Evolutionary conservation across 2,113 vertebrate genomes (phyloP).

Genomic region (Zosterops lateralis): DNA sequence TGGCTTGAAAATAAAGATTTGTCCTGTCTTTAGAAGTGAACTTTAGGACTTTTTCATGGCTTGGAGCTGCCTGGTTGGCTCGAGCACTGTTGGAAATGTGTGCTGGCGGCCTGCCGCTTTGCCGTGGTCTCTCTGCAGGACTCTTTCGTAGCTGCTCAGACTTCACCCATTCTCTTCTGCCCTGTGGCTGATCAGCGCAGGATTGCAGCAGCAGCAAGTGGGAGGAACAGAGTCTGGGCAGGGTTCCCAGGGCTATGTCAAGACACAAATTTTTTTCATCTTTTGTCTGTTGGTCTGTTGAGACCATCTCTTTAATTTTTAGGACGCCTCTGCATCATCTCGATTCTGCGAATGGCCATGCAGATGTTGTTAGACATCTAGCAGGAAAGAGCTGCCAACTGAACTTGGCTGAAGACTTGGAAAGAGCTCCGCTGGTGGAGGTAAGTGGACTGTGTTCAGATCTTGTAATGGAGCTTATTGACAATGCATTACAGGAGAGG

Average conservation of each 20-base stretch:
- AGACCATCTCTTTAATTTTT: not conserved
- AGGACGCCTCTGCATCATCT: conserved; percentile 88
- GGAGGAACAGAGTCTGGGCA: not conserved
- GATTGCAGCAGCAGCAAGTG: not conserved
- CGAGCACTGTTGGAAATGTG: accelerated
- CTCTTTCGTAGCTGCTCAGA: not conserved
- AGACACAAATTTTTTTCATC: not conserved
- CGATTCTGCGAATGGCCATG: conserved; percentile 81
- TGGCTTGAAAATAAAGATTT: not conserved
- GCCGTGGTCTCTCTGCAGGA: not conserved
- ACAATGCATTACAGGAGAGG: not conserved
- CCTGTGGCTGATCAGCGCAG: not conserved
- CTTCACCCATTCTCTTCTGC: not conserved
- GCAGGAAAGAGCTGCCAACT: conserved; percentile 80
- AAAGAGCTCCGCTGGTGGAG: conserved; percentile 83
- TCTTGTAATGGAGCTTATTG: not conserved
- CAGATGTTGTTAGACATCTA: conserved; percentile 76
- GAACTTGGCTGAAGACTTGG: conserved; percentile 80
- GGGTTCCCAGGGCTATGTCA: not conserved
- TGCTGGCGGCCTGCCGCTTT: accelerated
- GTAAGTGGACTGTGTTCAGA: conserved; percentile 45
- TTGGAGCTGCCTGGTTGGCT: not conserved
- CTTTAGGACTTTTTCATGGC: not conserved
- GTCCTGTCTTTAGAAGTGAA: not conserved
- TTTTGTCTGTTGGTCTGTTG: not conserved